Base-by-base conservation (phyloP, 2,113 vertebrate genomes). In the Porphyrio hochstetteri region DNA sequence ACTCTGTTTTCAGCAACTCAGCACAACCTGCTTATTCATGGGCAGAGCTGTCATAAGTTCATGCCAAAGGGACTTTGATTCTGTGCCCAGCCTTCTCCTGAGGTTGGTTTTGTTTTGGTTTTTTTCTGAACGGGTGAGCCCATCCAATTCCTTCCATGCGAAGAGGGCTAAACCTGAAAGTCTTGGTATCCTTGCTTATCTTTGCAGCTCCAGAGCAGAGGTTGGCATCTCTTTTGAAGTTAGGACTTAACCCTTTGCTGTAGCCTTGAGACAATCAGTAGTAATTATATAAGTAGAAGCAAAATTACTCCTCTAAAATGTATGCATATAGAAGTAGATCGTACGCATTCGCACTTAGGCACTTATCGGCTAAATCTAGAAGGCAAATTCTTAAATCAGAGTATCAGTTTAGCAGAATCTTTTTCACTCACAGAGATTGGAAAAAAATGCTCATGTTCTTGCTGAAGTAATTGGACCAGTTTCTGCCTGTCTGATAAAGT, bases 161-260 rank as follows among this genome's bases (percentile, higher is more conserved):
- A n/a, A 63, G 90, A 63, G 90, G 77, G 29, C 81, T 70, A 67
- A 61, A 88, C 88, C 61, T 90, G 63, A 94, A 96, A 93, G 53
- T 90, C 95, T 93, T 76, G 70, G 67, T 79, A 90, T 91, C 82
- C 38, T 72, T 85, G 48, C 92, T 95, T 96, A 94, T 90, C 92
- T 95, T 69, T 90, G 44, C 88, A 69, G 88, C 72, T 33, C 52
- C 52, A 28, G 29, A 93, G 91, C 86, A 95, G 77, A 91, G 20
- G 38, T 2, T 81, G 69, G 36, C 64, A 82, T 78, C 42, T 86
- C 91, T 89, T 95, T 95, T 96, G 92, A 96, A 95, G 91, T 75
- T 74, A 88, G 46, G 16, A 81, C 33, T 93, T 95, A 94, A 90
- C 71, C 60, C 77, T 93, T 92, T 89, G 23, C 72, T 74, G 38